phyloP scores from a whole-genome alignment of 2,888 invertebrate species.

The Hypolimnas misippus region DNA sequence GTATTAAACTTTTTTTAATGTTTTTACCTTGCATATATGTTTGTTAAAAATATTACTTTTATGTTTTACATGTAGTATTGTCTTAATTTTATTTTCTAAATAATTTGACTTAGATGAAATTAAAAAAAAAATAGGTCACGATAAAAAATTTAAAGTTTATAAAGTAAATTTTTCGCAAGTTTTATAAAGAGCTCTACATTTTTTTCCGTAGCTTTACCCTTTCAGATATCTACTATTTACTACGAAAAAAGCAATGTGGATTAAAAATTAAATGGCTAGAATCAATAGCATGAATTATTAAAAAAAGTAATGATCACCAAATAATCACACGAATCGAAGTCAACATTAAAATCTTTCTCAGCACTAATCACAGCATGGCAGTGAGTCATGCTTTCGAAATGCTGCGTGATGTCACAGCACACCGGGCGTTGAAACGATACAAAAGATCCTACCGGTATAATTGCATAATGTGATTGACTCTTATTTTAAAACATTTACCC shows the following conservation, averaged over 20 bases:
- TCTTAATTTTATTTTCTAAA: no score
- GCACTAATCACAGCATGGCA: constrained; percentile 19
- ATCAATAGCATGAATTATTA: no score
- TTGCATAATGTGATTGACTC: constrained; percentile 24
- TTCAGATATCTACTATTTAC: no score
- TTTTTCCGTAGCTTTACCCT: no score
- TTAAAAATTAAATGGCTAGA: neutral
- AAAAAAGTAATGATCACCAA: neutral
- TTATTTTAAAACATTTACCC: neutral
- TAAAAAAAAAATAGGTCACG: no score
- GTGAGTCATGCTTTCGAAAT: constrained; percentile 40
- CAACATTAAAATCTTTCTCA: neutral
- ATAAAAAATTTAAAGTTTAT: no score
- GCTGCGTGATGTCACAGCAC: constrained; percentile 36
- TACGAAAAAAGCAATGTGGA: no score
- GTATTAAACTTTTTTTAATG: constrained; percentile 18
- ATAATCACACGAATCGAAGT: neutral
- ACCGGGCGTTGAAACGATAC: constrained; percentile 30
- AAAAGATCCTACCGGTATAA: constrained; percentile 29
- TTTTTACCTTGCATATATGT: neutral
- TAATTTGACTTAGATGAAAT: no score
- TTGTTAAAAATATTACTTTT: neutral
- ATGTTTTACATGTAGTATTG: neutral
- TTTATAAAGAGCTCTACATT: no score
- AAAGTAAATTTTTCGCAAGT: no score